A percentile compares a stretch with the other conserved stretches of the same genome.
Conservation (phyloP, 2,888 invertebrate genomes). For the Drosophila putrida region DNA sequence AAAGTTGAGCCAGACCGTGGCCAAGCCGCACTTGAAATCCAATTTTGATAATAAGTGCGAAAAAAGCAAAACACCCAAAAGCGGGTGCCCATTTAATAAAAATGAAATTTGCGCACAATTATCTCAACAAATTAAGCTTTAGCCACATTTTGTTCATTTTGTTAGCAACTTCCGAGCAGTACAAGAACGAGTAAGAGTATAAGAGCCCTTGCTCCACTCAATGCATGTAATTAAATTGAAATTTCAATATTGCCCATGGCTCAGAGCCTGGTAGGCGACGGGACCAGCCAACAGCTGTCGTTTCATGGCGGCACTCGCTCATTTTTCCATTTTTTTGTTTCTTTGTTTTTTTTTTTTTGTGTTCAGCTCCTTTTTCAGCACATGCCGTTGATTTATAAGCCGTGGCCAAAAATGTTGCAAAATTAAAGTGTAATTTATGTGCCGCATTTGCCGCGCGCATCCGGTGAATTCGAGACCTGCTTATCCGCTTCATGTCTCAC, state of each 20-base stretch:
- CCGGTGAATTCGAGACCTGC: conserved; percentile 52
- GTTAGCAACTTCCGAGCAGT: conserved; percentile 38
- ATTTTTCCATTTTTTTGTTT: conserved; percentile 39
- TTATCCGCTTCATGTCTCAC: conserved; percentile 66
- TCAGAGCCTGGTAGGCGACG: conserved; percentile 20
- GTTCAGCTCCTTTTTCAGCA: conserved; percentile 12
- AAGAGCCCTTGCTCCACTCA: conserved; percentile 45
- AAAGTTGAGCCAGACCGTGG: conserved; percentile 51
- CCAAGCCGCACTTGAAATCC: conserved; percentile 65
- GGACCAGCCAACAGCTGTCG: conserved; percentile 57
- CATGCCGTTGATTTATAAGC: conserved; percentile 83
- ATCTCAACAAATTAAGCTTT: conserved; percentile 78
- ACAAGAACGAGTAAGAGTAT: neutral
- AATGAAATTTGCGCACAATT: conserved; percentile 76
- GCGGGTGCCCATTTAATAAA: conserved; percentile 73
- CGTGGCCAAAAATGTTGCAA: conserved; percentile 83
- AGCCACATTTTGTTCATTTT: conserved; percentile 60
- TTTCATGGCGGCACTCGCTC: conserved; percentile 48
- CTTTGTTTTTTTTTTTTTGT: conserved; percentile 27
- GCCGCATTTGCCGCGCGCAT: conserved; percentile 60
- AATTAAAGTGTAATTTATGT: conserved; percentile 84
- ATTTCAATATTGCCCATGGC: conserved; percentile 76
- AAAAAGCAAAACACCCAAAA: conserved; percentile 38
- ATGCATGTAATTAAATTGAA: conserved; percentile 79
- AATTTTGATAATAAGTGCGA: conserved; percentile 73